These are phyloP conservation scores for Zaprionus capensis DNA, from an alignment of 1,140 invertebrate genomes.

Conservation along the genomic window DNA sequence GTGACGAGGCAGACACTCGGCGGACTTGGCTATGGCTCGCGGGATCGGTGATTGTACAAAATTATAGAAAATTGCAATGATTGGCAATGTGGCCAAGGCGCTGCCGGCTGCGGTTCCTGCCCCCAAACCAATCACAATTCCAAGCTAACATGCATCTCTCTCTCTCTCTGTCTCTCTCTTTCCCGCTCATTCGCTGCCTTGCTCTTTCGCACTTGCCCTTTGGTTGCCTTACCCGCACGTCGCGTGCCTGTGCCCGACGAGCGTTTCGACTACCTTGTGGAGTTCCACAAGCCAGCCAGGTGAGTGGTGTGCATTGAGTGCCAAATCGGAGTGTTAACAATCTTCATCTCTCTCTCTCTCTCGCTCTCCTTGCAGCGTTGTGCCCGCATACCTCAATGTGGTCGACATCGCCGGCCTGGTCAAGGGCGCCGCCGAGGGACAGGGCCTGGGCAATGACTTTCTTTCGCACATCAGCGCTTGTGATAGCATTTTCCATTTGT, in stretches of 20 bases:
- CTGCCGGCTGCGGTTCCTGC: slow-evolving; percentile 43
- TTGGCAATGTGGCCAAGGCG: slow-evolving; percentile 49
- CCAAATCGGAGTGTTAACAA: slow-evolving; percentile 24
- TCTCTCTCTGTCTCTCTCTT: background rate
- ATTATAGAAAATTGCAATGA: slow-evolving; percentile 84
- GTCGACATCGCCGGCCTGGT: slow-evolving; percentile 99
- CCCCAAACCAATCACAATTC: slow-evolving; percentile 41
- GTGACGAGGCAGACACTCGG: too few species aligned
- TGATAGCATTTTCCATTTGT: slow-evolving; percentile 99
- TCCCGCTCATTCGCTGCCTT: slow-evolving; percentile 8
- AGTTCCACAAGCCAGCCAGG: slow-evolving; percentile 98
- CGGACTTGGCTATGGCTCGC: slow-evolving; percentile 27
- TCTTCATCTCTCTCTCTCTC: background rate
- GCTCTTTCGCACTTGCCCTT: slow-evolving; percentile 59
- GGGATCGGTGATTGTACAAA: slow-evolving; percentile 66
- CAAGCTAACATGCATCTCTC: slow-evolving; percentile 60
- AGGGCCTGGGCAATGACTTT: slow-evolving; percentile 99
- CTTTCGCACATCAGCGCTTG: slow-evolving; percentile 99
- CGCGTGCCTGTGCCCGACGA: slow-evolving; percentile 98
- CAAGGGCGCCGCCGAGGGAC: slow-evolving; percentile 98
- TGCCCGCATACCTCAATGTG: slow-evolving; percentile 98
- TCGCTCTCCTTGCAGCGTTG: slow-evolving; percentile 89
- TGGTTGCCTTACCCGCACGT: slow-evolving; percentile 87
- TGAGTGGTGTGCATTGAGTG: slow-evolving; percentile 84
- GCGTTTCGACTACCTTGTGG: slow-evolving; percentile 96